Evolutionary conservation across 2,888 invertebrate species (phyloP), one percentile per base, ranked within the genome.

Genomic region (Pristionchus entomophagus): DNA sequence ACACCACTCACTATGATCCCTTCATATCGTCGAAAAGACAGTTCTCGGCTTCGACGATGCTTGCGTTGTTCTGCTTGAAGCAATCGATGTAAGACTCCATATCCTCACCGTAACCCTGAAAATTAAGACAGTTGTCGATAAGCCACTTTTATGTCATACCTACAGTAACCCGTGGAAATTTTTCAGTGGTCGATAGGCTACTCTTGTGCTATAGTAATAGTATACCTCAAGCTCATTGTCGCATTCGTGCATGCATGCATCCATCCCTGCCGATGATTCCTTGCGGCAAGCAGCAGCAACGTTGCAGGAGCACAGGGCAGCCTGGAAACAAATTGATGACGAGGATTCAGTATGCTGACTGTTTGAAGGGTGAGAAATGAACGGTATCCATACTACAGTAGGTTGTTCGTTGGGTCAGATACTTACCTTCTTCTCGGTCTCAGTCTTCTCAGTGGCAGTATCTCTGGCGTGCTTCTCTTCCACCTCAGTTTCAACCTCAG

Each of bases 1-100:
- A 56, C 56, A 56, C 56, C 56, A 77, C 73, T 41, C 73, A n/a
- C n/a, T n/a, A n/a, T n/a, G n/a, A n/a, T 73, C n/a, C 41, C 73
- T 41, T 73, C 73, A 73, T 73, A n/a, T 26, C 73, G 10, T 45
- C n/a, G 38, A 45, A 73, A 2, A 73, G 41, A 26, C 73, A 73
- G 0, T 6, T 26, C 26, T 73, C 73, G n/a, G 73, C 45, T n/a
- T 73, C 73, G 41, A 73, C 26, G 26, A 73, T 41, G 41, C 32
- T 73, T 2, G 22, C 26, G 26, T 26, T 73, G 45, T 73, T 41
- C 41, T 73, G n/a, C 10, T 29, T 73, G 73, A 73, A 73, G 73
- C 73, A 73, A 12, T 73, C 26, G 41, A 22, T 10, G 22, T 65
- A 41, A 14, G n/a, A 73, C 14, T 73, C 73, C 6, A 12, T 45